Evolutionary conservation across 2,797 vertebrate genomes (phyloP).

Genomic region (Spinus pinus): DNA sequence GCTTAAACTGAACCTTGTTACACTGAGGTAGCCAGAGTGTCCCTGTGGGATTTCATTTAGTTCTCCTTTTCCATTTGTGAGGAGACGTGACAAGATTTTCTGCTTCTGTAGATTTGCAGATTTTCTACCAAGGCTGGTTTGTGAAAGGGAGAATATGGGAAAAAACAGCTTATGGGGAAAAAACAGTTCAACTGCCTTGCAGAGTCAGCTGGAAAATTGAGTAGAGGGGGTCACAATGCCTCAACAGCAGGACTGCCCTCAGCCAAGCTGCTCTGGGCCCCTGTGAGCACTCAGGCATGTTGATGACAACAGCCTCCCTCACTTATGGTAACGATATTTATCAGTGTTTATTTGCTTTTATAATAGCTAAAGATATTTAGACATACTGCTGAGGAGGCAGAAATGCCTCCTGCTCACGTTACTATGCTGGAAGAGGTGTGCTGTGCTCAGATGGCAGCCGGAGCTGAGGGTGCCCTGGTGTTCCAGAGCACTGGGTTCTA

Average conservation of each 20-base stretch:
- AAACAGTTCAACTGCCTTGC: background rate
- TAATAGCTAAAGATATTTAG: background rate
- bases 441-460: fast-evolving
- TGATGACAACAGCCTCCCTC: background rate
- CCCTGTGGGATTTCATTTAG: background rate
- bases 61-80: background rate
- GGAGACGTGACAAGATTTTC: background rate
- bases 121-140: background rate
- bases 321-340: background rate
- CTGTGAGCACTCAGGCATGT: fast-evolving
- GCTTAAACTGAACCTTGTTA: background rate
- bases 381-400: background rate
- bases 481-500: background rate
- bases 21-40: background rate
- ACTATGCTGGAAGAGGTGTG: background rate
- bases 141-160: background rate
- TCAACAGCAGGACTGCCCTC: background rate
- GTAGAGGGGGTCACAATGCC: background rate
- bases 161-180: background rate
- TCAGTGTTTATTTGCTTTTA: background rate
- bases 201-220: background rate
- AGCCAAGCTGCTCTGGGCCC: fast-evolving
- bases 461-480: background rate
- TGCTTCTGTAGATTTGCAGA: background rate
- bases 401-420: fast-evolving